A percentile compares a stretch with the other conserved stretches of the same genome.
Evolutionary conservation across 2,113 vertebrate species (phyloP).

Genomic region (Zingel zingel): DNA sequence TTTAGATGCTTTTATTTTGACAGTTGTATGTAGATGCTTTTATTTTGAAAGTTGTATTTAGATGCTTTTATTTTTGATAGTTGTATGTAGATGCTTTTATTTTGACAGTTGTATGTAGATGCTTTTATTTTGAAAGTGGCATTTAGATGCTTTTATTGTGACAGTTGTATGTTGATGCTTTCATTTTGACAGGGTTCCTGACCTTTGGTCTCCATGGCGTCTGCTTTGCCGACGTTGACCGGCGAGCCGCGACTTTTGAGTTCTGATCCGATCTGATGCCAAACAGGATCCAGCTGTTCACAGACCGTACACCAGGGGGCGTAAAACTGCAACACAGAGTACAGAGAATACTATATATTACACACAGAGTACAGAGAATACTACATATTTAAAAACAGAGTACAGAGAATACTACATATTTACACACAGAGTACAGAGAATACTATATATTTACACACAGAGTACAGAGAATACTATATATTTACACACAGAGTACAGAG

Average conservation of each 20-base stretch:
- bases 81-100: too few species aligned
- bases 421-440: too few species aligned
- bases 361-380: too few species aligned
- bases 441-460: too few species aligned
- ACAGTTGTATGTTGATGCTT: background rate
- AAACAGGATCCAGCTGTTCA: conserved; percentile 93
- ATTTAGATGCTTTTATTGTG: background rate
- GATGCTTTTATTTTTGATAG: background rate
- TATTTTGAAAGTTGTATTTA: background rate
- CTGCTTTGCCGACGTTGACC: conserved; percentile 93
- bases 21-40: background rate
- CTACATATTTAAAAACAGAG: too few species aligned
- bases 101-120: background rate
- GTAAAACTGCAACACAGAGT: conserved; percentile 87
- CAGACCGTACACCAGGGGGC: conserved; percentile 96
- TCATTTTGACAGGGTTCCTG: conserved; percentile 64
- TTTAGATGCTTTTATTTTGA: too few species aligned
- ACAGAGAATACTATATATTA: too few species aligned
- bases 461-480: too few species aligned
- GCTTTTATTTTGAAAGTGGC: too few species aligned
- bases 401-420: too few species aligned
- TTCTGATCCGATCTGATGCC: conserved; percentile 94
- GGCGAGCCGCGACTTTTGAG: conserved; percentile 91
- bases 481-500: too few species aligned
- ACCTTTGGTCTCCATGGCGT: conserved; percentile 90